A percentile compares a stretch with the other conserved stretches of the same genome.
These are phyloP conservation scores for Chaetodon trifascialis DNA, from an alignment of 2,113 vertebrate genomes.

Conservation along the genomic window DNA sequence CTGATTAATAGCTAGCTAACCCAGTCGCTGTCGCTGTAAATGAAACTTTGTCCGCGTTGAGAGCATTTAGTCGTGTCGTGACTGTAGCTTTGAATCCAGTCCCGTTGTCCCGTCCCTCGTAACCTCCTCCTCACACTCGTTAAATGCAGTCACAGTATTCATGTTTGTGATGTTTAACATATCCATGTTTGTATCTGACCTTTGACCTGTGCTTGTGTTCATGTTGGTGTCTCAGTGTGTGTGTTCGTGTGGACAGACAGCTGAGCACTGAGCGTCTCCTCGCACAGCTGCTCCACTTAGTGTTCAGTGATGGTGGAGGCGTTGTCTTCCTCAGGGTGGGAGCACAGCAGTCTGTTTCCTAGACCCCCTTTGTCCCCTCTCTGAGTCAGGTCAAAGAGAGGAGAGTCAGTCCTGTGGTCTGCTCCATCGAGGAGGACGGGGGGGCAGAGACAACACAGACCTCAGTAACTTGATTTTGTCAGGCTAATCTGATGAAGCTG, in stretches of 20 bases:
- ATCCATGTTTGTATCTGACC: slow-evolving; percentile 8
- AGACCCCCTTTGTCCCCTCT: background rate
- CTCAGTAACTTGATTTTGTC: slow-evolving; percentile 46
- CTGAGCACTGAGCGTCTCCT: slow-evolving; percentile 10
- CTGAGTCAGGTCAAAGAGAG: slow-evolving; percentile 17
- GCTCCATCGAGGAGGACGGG: background rate
- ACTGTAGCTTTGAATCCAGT: background rate
- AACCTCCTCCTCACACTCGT: slow-evolving; percentile 9
- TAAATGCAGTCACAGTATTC: background rate
- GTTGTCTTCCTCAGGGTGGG: background rate
- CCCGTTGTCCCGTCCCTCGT: background rate
- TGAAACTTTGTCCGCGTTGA: background rate
- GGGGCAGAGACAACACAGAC: slow-evolving; percentile 31
- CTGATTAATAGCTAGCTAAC: background rate
- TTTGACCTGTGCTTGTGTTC: slow-evolving; percentile 4
- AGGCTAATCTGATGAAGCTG: slow-evolving; percentile 48
- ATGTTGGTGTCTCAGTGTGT: slow-evolving; percentile 1
- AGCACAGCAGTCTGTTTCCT: slow-evolving; percentile 5
- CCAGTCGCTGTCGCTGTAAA: background rate
- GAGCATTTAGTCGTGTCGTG: background rate
- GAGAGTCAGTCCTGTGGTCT: slow-evolving; percentile 6
- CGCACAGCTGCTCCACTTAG: slow-evolving; percentile 18
- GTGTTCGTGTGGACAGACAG: slow-evolving; percentile 4
- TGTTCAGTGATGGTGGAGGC: slow-evolving; percentile 18
- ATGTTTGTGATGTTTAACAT: slow-evolving; percentile 8